Conservation (phyloP, 2,888 invertebrate genomes). For the Oxytorus armatus region DNA sequence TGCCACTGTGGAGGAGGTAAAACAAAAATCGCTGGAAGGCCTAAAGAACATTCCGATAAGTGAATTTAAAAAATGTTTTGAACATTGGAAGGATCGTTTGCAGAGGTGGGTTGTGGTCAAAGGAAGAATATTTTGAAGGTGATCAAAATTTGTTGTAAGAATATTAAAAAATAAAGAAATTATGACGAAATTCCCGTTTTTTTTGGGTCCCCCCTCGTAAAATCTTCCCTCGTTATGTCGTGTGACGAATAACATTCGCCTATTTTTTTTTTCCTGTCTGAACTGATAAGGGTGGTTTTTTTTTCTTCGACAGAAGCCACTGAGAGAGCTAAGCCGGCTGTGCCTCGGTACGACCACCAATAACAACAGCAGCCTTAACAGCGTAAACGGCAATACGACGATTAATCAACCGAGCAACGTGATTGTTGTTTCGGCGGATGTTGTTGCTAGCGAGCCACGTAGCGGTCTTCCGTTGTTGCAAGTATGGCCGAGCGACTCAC, state of each 20-base stretch:
- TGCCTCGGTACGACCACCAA: slow-evolving; percentile 80
- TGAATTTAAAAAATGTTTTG: too few relatives aligned
- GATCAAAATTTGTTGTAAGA: too few relatives aligned
- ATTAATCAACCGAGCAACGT: slow-evolving; percentile 58
- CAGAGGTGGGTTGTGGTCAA: too few relatives aligned
- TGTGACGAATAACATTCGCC: neutral
- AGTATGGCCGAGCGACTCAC: slow-evolving; percentile 91
- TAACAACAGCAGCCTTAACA: slow-evolving; percentile 73
- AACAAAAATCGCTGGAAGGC: too few relatives aligned
- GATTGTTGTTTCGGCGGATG: slow-evolving; percentile 68
- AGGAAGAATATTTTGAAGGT: too few relatives aligned
- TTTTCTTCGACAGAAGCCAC: slow-evolving; percentile 82
- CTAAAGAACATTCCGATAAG: too few relatives aligned
- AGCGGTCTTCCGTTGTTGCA: slow-evolving; percentile 84
- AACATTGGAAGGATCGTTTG: too few relatives aligned
- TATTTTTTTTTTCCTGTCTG: neutral
- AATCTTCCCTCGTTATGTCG: too few relatives aligned
- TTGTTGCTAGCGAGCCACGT: slow-evolving; percentile 76
- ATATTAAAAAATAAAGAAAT: too few relatives aligned
- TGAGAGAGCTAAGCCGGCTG: slow-evolving; percentile 83
- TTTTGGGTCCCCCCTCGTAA: too few relatives aligned
- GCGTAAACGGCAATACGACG: slow-evolving; percentile 70
- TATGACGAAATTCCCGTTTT: too few relatives aligned
- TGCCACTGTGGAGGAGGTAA: too few relatives aligned
- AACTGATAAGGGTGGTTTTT: neutral